Evolutionary conservation across 2,888 invertebrate genomes (phyloP), one percentile per base, ranked within the genome.

Genomic region (Diplolepis rosae): DNA sequence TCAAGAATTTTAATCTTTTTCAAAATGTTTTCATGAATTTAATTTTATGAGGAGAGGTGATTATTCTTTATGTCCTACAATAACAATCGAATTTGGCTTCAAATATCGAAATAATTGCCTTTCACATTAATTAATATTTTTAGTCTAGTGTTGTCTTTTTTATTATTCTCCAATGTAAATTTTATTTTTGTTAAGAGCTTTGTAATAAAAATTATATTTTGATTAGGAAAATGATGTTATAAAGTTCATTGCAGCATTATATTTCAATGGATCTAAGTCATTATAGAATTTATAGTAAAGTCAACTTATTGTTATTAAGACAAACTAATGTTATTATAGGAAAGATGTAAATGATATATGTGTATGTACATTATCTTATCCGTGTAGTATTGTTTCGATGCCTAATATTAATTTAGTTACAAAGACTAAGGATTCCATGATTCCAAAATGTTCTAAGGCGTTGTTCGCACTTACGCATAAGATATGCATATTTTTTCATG

Each of bases 401-500:
- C n/a, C 24, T 65, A 35, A 39, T 66, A 15, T 48, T 66, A 45
- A 66, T 66, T n/a, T 65, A 24, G 32, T 48, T 66, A 66, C 22
- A 66, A 42, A 66, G 50, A 66, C 18, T 15, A 22, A 61, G 39
- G 13, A 61, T 61, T 61, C 18, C 66, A 66, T 30, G 28, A 66
- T 66, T 48, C 48, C 45, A 45, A 66, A 48, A 48, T 27, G 48
- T 66, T 48, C 15, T 66, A n/a, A 13, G 18, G 71, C 72, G 71
- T 76, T 72, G 69, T 70, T 72, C 69, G 65, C 69, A 68, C 72
- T 71, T 74, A 67, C 45, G 73, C 68, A 30, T 65, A 68, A 69
- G 65, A 50, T 66, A 72, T 73, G 68, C 65, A 72, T 76, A 72
- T 75, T 72, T 74, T 72, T 72, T 68, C 67, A 61, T 61, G 39